Evolutionary conservation across 2,888 invertebrate genomes (phyloP).

Genomic region (Morpho deidamia): DNA sequence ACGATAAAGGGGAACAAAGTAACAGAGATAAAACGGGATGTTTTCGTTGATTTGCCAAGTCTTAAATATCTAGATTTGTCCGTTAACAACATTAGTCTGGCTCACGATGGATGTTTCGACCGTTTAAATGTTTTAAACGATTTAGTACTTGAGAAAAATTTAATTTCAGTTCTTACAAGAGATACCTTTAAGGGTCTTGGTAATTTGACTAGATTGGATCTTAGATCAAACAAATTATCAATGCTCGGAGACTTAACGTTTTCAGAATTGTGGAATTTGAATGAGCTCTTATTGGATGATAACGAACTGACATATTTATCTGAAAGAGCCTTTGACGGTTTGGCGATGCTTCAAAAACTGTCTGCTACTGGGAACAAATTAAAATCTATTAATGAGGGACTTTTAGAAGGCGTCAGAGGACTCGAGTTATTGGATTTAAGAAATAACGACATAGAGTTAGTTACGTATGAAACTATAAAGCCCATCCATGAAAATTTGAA

Average conservation of each 20-base stretch:
- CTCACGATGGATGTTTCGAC: conserved; percentile 91
- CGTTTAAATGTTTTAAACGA: conserved; percentile 85
- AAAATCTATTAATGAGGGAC: conserved; percentile 83
- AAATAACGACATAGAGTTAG: conserved; percentile 86
- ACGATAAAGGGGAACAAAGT: conserved; percentile 88
- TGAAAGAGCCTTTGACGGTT: conserved; percentile 86
- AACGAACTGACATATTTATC: conserved; percentile 86
- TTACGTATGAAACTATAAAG: conserved; percentile 85
- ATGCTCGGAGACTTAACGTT: conserved; percentile 90
- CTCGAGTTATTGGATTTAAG: conserved; percentile 87
- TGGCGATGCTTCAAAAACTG: conserved; percentile 84
- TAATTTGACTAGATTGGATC: conserved; percentile 84
- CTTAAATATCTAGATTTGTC: conserved; percentile 88
- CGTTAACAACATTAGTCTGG: conserved; percentile 89
- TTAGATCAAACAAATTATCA: conserved; percentile 86
- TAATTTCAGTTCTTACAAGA: conserved; percentile 84
- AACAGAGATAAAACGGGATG: conserved; percentile 84
- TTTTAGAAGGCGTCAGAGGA: conserved; percentile 85
- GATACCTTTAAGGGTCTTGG: conserved; percentile 88
- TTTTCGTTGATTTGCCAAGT: conserved; percentile 86
- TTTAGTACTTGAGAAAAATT: conserved; percentile 88
- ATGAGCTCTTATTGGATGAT: conserved; percentile 84
- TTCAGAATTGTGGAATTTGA: conserved; percentile 86
- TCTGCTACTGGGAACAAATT: conserved; percentile 88
- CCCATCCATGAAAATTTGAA: conserved; percentile 88